These are phyloP conservation scores for Cetoscarus ocellatus DNA, from an alignment of 2,797 vertebrate species.

Conservation along the genomic window DNA sequence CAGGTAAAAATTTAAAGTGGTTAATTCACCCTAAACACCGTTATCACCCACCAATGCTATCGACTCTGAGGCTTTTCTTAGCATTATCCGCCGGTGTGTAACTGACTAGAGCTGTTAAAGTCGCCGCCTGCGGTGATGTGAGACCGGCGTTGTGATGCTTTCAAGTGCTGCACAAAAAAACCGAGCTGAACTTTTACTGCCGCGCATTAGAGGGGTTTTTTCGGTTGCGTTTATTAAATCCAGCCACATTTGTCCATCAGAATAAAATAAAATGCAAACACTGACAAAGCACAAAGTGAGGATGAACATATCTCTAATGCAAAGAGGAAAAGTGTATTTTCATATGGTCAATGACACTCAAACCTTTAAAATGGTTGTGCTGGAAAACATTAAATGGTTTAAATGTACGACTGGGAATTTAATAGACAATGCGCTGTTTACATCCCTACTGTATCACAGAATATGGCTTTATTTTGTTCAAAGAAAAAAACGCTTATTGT, in stretches of 20 bases:
- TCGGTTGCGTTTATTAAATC: too few species aligned
- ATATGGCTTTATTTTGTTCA: too few species aligned
- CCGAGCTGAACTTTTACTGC: fast-evolving
- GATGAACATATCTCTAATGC: too few species aligned
- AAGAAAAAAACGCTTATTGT: background rate
- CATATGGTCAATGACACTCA: fast-evolving
- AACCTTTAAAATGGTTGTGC: too few species aligned
- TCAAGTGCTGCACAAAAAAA: conserved; percentile 26
- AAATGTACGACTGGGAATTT: too few species aligned
- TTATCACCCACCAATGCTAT: background rate
- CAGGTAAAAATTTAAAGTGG: background rate
- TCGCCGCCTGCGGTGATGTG: conserved; percentile 54
- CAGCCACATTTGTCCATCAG: background rate
- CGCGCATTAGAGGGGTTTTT: too few species aligned
- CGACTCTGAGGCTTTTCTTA: background rate
- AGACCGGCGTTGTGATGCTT: conserved; percentile 38
- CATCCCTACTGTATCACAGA: fast-evolving
- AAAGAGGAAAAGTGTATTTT: background rate
- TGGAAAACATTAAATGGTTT: background rate
- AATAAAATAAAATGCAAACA: background rate
- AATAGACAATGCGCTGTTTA: background rate
- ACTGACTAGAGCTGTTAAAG: conserved; percentile 42
- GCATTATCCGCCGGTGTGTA: conserved; percentile 4
- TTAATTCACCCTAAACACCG: background rate
- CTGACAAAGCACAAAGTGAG: too few species aligned